A percentile compares a stretch with the other conserved stretches of the same genome.
Evolutionary conservation across 2,113 vertebrate species (phyloP).

Genomic region (Tonatia bakeri): DNA sequence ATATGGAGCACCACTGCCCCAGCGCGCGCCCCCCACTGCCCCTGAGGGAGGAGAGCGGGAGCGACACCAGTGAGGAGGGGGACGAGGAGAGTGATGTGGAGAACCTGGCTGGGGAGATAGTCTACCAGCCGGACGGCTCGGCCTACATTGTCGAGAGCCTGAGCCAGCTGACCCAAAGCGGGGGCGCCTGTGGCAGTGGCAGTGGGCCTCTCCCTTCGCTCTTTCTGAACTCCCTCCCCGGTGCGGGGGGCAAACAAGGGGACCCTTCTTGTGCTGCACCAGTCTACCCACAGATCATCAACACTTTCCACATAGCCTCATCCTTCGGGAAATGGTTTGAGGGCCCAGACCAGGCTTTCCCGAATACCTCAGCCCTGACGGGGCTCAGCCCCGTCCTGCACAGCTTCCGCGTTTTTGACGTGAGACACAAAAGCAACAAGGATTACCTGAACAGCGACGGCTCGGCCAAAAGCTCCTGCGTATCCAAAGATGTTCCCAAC

Average conservation of each 20-base stretch:
- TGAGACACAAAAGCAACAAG: constrained; percentile 99
- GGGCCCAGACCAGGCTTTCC: constrained; percentile 96
- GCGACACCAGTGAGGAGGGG: constrained; percentile 92
- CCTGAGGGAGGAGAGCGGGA: constrained; percentile 86
- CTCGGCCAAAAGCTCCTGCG: constrained; percentile 99
- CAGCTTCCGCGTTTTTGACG: constrained; percentile 99
- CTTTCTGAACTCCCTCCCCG: constrained; percentile 90
- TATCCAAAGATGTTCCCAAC: constrained; percentile 99
- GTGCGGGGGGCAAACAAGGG: constrained; percentile 86
- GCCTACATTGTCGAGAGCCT: constrained; percentile 98
- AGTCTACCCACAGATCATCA: constrained; percentile 99
- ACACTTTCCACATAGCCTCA: constrained; percentile 99
- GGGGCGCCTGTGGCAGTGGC: constrained; percentile 83
- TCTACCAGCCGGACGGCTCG: constrained; percentile 98
- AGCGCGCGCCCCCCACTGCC: constrained; percentile 73
- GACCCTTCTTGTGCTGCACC: constrained; percentile 88
- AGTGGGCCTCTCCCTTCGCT: constrained; percentile 84
- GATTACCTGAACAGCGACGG: constrained; percentile 99
- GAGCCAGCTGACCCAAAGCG: constrained; percentile 96
- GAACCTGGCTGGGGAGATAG: constrained; percentile 99
- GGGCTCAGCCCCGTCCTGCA: constrained; percentile 99
- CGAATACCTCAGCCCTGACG: constrained; percentile 99
- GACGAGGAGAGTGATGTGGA: constrained; percentile 97
- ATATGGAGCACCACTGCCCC: constrained; percentile 87
- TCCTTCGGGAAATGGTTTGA: constrained; percentile 99